Conservation (phyloP, 2,888 invertebrate species). For the Pandemis cinnamomeana region DNA sequence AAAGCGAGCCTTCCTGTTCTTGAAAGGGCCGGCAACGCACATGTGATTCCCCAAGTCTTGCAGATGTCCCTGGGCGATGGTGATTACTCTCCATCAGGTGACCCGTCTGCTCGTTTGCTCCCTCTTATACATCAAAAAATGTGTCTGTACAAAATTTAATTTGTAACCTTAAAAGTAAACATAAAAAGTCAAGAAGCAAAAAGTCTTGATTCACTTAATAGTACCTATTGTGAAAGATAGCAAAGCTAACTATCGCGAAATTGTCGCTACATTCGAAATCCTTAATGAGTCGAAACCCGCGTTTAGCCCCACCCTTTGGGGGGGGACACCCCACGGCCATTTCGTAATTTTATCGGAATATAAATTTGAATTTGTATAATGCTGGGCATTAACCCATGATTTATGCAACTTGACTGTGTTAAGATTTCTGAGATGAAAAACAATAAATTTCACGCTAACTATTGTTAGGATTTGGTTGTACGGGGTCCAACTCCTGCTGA, state of each 20-base stretch:
- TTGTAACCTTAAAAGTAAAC: too few relatives aligned
- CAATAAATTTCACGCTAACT: constrained; percentile 83
- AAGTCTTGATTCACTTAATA: too few relatives aligned
- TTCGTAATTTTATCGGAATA: constrained; percentile 85
- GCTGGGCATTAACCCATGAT: constrained; percentile 83
- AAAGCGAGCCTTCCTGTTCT: too few relatives aligned
- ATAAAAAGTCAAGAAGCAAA: too few relatives aligned
- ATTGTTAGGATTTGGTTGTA: constrained; percentile 74
- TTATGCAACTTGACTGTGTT: constrained; percentile 84
- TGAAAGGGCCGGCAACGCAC: too few relatives aligned
- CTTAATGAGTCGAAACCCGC: constrained; percentile 77
- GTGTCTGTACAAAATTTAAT: too few relatives aligned
- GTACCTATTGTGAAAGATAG: neutral
- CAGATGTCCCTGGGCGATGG: too few relatives aligned
- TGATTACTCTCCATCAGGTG: too few relatives aligned
- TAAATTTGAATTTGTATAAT: constrained; percentile 86
- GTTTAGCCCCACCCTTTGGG: constrained; percentile 60
- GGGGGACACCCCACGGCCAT: constrained; percentile 69
- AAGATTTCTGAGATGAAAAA: constrained; percentile 85
- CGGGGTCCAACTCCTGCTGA: neutral
- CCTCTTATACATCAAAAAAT: too few relatives aligned
- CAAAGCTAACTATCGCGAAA: constrained; percentile 7
- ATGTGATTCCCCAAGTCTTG: too few relatives aligned
- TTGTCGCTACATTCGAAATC: constrained; percentile 29
- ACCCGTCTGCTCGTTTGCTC: too few relatives aligned